Percentiles rank a stretch among this genome's conserved stretches.
Conservation (phyloP, 2,113 vertebrate genomes). For the Rattus norvegicus region DNA sequence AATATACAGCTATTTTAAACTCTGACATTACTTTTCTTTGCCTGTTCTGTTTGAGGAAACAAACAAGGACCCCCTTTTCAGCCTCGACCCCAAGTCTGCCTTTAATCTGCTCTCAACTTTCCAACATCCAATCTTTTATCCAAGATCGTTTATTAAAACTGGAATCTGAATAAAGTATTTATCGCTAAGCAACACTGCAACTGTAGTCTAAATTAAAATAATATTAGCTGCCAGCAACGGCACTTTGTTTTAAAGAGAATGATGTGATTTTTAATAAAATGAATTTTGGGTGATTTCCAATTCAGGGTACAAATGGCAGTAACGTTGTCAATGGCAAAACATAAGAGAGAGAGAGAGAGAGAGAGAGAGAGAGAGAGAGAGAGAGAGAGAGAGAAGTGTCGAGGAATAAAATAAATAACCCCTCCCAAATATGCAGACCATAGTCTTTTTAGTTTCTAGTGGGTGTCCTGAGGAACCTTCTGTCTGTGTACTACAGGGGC, state of each 20-base stretch:
- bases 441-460: background rate
- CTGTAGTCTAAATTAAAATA: slow-evolving; percentile 33
- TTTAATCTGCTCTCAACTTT: slow-evolving; percentile 12
- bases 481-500: background rate
- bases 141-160: slow-evolving; percentile 20
- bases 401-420: background rate
- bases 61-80: background rate
- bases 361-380: background rate
- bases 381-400: background rate
- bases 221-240: background rate
- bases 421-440: background rate
- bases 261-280: background rate
- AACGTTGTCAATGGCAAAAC: background rate
- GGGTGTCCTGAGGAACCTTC: background rate
- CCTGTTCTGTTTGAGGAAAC: slow-evolving; percentile 4
- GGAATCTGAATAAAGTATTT: slow-evolving; percentile 47
- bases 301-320: background rate
- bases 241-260: background rate
- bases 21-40: background rate
- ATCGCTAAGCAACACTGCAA: slow-evolving; percentile 45
- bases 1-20: background rate
- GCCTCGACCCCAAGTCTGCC: background rate
- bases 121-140: slow-evolving; percentile 10
- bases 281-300: slow-evolving; percentile 31
- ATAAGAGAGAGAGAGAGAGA: background rate